Base-by-base conservation (phyloP, 2,113 vertebrate species). In the Eulemur rufifrons region DNA sequence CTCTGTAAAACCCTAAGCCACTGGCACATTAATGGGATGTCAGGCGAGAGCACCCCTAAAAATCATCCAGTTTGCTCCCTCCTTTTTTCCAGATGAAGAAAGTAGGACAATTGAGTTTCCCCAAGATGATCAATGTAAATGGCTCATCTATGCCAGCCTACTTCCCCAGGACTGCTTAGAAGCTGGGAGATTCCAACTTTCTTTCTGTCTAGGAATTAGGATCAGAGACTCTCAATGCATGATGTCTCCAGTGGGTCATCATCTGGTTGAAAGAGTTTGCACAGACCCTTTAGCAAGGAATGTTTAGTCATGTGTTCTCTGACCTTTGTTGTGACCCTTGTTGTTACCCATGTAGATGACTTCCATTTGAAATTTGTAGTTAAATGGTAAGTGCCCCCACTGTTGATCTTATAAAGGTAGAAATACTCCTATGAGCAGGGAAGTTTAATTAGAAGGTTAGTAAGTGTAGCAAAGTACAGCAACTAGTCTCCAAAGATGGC, bases 41-140 rank as follows among this genome's bases (percentile, higher is more conserved):
- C 15, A n/a, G 11, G 4, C 76, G 52, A 12, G 45, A 76, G 15
- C 17, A 23, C 76, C 2, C 20, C 52, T 80, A 25, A 63, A 89
- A 93, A n/a, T 71, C 15, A 2, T 64, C 59, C 89, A 80, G 4
- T 84, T 69, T 32, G 1, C 8, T 78, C 23, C n/a, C 21, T 88
- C 15, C 21, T 89, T 47, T 94, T 91, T 91, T 52, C 42, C 21
- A 89, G 21, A 45, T 86, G 29, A 94, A 86, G 71, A 83, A 94
- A 95, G 3, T n/a, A 39, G 34, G 15, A 11, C 37, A 80, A 76
- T 6, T 54, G 45, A 39, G 1, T 83, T 61, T 14, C n/a, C n/a
- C 42, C 54, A 90, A 84, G 13, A 52, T 50, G n/a, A 1, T 89
- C 34, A 37, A 6, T 8, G 2, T 45, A 61, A 91, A 37, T 54